phyloP scores from a whole-genome alignment of 2,888 invertebrate genomes.

The Odontocolon sp. region DNA sequence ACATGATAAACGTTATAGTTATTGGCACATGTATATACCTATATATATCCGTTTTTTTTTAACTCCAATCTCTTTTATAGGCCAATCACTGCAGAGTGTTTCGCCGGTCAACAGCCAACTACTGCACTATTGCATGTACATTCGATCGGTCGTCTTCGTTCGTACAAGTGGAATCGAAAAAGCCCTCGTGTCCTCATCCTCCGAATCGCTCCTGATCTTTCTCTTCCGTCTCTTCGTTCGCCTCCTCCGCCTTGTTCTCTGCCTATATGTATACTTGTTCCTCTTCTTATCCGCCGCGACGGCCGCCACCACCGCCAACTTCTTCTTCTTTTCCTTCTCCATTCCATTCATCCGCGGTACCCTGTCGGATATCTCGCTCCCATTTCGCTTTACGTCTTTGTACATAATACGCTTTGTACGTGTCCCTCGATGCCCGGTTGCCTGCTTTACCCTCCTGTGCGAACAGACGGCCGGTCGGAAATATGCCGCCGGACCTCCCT shows the following conservation, averaged over 20 bases:
- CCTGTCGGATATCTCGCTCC: conserved; percentile 75
- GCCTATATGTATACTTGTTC: conserved; percentile 42
- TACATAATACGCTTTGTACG: conserved; percentile 77
- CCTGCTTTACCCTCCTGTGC: conserved; percentile 47
- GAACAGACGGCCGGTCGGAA: conserved; percentile 37
- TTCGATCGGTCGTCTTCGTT: conserved; percentile 39
- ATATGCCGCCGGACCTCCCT: conserved; percentile 58
- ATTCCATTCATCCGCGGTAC: conserved; percentile 52
- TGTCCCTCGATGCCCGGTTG: conserved; percentile 35
- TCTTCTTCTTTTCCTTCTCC: too few relatives aligned
- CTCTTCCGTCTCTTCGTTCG: conserved; percentile 54
- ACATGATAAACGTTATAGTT: neutral
- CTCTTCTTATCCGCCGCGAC: conserved; percentile 24
- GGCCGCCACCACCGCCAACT: conserved; percentile 31
- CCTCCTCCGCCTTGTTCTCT: conserved; percentile 51
- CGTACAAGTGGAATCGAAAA: conserved; percentile 46
- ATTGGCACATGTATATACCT: too few relatives aligned
- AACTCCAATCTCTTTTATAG: too few relatives aligned
- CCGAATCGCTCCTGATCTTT: conserved; percentile 61
- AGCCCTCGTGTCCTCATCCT: conserved; percentile 54
- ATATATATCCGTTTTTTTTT: too few relatives aligned
- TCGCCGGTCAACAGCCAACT: too few relatives aligned
- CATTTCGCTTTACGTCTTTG: conserved; percentile 77
- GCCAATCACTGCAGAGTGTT: too few relatives aligned
- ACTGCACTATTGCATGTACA: too few relatives aligned